Evolutionary conservation across 2,797 vertebrate genomes (phyloP), one percentile per base, ranked within the genome.

Genomic region (Cossypha dichroa): DNA sequence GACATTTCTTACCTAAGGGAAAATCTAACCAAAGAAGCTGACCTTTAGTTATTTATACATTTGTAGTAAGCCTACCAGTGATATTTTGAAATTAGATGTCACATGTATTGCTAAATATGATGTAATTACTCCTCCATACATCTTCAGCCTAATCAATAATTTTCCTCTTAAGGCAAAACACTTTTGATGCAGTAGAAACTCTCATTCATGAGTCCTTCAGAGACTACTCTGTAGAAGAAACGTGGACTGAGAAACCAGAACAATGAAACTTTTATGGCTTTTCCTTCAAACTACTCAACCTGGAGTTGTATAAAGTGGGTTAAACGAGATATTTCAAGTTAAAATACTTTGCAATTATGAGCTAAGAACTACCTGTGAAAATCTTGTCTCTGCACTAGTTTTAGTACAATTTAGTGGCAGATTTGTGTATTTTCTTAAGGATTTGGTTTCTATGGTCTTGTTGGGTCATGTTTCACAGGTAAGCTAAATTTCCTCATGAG

Each of bases 21-120:
- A 96, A 95, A 93, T 49, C 21, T 87, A 94, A 93, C 74, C 34
- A 74, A 84, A 94, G 48, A 38, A 62, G 23, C 25, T 96, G 77
- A 97, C 70, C 69, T 96, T 96, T 92, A 89, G 49, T 90, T 74
- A 89, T 88, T 93, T 95, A 84, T 48, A 31, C 13, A 69, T 72
- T 77, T 79, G 15, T 64, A 96, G 38, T 72, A 67, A n/a, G 43
- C 58, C 68, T 67, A 72, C 41, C 79, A 62, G 78, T 88, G 74
- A 69, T 95, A 91, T 91, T 93, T 94, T 91, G 25, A 84, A 89
- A 94, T 73, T 89, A 25, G 31, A 59, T 68, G 29, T 43, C 60
- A 64, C 29, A 38, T 6, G 8, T n/a, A 55, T 77, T 88, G 48
- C 63, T 88, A 80, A 90, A 75, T 69, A 58, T 31, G 28, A 34